Evolutionary conservation across 1,140 invertebrate species (phyloP), one percentile per base, ranked within the genome.

Genomic region (Formica selysi): DNA sequence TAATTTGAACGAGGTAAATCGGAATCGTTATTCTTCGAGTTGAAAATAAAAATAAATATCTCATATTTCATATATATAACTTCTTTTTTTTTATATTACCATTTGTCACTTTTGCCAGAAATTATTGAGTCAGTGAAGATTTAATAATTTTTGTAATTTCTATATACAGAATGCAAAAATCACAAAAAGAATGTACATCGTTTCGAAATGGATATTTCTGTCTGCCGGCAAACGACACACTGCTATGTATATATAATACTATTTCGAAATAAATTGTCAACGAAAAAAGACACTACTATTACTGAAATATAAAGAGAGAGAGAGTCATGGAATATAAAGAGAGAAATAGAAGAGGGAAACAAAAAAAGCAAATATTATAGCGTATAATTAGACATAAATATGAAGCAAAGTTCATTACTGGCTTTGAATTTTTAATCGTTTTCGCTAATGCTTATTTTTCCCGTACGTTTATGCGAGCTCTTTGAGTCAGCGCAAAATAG

Each of bases 311-410:
- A 51, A 29, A 22, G 22, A 51, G 13, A 5, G 13, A 5, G 32
- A 44, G 13, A 7, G 13, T 32, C 29, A 32, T 32, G 29, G 3
- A 32, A 32, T 32, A 32, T 32, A 32, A 32, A 7, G 13, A 13
- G 2, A 26, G 0, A 29, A 13, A 44, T 22, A 22, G 22, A 32
- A 32, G n/a, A 22, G n/a, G 29, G 7, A 44, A 38, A 73, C 3
- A 10, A 8, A 70, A 48, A 61, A 29, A n/a, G 5, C 11, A 26
- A 62, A 38, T 38, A 83, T 83, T 83, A 83, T 73, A 73, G 38
- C 22, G 54, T n/a, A 61, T 83, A 83, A 83, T 83, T 83, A 83
- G 79, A 83, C 68, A n/a, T 83, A 73, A 73, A 83, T n/a, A 54
- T 54, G 68, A 44, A 32, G 68, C 61, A 73, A 83, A 83, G 41